A percentile compares a stretch with the other conserved stretches of the same genome.
These are phyloP conservation scores for Zelostemma sp. DNA, from an alignment of 1,140 invertebrate species.

Conservation along the genomic window DNA sequence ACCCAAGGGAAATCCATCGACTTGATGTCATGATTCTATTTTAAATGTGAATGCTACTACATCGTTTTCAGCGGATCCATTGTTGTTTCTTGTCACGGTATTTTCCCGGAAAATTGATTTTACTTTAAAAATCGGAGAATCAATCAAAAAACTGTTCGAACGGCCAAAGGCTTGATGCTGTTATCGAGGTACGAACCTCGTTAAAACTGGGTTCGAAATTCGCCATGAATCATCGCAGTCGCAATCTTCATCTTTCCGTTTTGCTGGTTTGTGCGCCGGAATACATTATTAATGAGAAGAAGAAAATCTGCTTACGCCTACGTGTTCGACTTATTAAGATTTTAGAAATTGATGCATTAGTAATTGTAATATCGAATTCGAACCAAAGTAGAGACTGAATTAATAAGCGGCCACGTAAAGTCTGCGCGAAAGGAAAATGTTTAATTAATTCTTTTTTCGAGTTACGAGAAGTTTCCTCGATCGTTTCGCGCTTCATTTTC, in stretches of 20 bases:
- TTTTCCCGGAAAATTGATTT: constrained; percentile 16
- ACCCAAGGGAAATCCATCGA: constrained; percentile 25
- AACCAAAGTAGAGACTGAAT: background rate
- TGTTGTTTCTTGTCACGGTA: constrained; percentile 25
- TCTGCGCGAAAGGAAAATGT: background rate
- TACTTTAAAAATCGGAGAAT: constrained; percentile 30
- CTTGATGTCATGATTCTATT: constrained; percentile 20
- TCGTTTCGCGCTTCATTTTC: too few relatives aligned
- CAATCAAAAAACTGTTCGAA: constrained; percentile 22
- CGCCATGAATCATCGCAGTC: constrained; percentile 15
- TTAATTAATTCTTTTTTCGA: too few relatives aligned
- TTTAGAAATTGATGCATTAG: background rate
- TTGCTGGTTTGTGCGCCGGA: background rate
- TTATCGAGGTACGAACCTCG: constrained; percentile 22
- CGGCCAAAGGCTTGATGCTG: constrained; percentile 10
- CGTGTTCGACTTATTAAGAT: background rate
- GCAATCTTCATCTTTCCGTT: background rate
- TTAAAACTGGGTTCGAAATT: constrained; percentile 24
- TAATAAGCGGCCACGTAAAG: background rate
- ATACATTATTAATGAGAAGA: background rate
- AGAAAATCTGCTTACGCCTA: background rate
- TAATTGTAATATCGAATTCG: background rate
- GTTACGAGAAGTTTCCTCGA: too few relatives aligned
- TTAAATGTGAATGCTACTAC: constrained; percentile 32
- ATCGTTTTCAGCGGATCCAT: constrained; percentile 21